Evolutionary conservation across 1,140 invertebrate genomes (phyloP), one percentile per base, ranked within the genome.

Genomic region (Bombus haemorrhoidalis): DNA sequence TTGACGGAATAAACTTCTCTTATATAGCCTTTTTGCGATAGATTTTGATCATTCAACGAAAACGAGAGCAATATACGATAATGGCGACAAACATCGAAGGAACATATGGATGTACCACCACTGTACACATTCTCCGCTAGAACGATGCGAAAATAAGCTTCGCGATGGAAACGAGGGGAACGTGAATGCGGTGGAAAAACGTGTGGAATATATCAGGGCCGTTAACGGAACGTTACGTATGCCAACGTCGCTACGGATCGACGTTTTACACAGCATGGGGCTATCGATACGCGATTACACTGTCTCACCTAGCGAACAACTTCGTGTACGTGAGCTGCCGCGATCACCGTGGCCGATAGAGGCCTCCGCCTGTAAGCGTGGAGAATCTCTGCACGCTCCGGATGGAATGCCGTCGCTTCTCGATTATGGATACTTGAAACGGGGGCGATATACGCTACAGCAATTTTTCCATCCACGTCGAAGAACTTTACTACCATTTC

Each of bases 251-350:
- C 66, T 39, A 71, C 77, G 83, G 66, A 88, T 85, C 78, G 66
- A 81, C 74, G 66, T 41, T 83, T 83, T 86, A 84, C 77, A 68
- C 62, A 66, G 73, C 39, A 77, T 37, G 59, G 53, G 43, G 28
- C 71, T 82, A 89, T 89, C 79, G 87, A 89, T 89, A 80, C 53
- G 80, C 62, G 77, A 87, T 89, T 89, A 83, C 53, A 53, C 39
- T 74, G 82, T 81, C 59, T 89, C 73, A 64, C n/a, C 74, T 53
- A 74, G 68, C 47, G 68, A 22, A 90, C 81, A 81, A 81, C 66
- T 77, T 28, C 34, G 75, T 68, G 59, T 78, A 64, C 74, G 57
- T 47, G 47, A 12, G 59, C 37, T 77, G 82, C n/a, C 34, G 62
- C 47, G 78, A 89, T 90, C 69, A 57, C 37, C 37, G 64, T 32